Base-by-base conservation (phyloP, 1,140 invertebrate species). In the Sarcophaga peregrina region DNA sequence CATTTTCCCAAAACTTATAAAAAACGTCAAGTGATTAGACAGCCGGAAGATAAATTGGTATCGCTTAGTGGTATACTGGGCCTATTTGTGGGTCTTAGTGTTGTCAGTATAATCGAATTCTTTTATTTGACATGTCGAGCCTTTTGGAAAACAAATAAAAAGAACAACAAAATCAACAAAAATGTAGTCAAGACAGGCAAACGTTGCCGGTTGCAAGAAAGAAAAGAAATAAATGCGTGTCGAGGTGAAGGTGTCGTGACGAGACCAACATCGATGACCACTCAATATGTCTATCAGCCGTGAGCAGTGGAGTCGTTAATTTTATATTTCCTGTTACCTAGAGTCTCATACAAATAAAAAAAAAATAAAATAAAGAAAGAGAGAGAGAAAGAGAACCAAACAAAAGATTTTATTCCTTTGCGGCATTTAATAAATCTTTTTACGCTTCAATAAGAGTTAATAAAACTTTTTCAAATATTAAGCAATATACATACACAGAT, bases 391-490 rank as follows among this genome's bases (percentile, higher is more conserved):
- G 25, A 37, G 25, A 37, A 37, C 25, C 1, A 37, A 37, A 37
- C 4, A 37, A 37, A 37, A 37, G 25, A 37, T 37, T 37, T 37
- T 37, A 37, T 37, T 37, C 25, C 4, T 37, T 4, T 37, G 25
- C 25, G 25, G 25, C 25, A 37, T 37, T 37, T 37, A 37, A 37
- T 37, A 37, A 37, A 37, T 37, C 25, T 78, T 78, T 78, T 78
- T 78, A 78, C 48, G 75, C 75, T 78, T 78, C 47, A 78, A 78
- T 78, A 52, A 78, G 20, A 52, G 8, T 78, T 78, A 47, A 78
- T 78, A 78, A 78, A 78, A 78, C 5, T 50, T 78, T 78, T 72
- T 72, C 62, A 25, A 72, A 25, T 72, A 17, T 17, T 17, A 25
- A 72, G 9, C 62, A 72, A 17, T 20, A 72, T 72, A 72, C 37